These are phyloP conservation scores for Actinemys pallida DNA, from an alignment of 2,113 vertebrate genomes.

Conservation along the genomic window DNA sequence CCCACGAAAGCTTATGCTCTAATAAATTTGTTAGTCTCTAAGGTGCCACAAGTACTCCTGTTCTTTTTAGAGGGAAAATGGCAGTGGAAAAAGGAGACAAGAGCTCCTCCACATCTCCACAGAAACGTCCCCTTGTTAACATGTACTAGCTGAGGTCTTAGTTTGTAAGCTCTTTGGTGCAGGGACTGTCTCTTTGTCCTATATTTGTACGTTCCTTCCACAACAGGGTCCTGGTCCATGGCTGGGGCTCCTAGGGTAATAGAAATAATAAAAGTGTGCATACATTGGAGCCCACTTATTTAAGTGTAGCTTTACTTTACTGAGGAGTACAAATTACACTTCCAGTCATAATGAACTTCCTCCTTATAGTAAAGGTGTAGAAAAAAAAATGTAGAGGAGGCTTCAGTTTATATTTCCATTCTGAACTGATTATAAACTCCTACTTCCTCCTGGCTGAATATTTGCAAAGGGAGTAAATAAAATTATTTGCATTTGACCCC, in stretches of 20 bases:
- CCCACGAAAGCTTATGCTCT: too few species aligned
- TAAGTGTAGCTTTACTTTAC: not conserved
- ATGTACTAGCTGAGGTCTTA: not conserved
- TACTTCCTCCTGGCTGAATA: slow-evolving; percentile 2
- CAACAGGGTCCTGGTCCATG: fast-evolving
- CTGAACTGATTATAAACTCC: slow-evolving; percentile 31
- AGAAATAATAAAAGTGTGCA: not conserved
- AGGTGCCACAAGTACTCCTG: too few species aligned
- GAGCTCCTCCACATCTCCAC: fast-evolving
- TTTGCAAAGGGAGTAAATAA: slow-evolving; percentile 41
- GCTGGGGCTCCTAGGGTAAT: not conserved
- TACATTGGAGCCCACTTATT: fast-evolving
- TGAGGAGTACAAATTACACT: not conserved
- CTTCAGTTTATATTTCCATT: not conserved
- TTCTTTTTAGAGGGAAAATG: not conserved
- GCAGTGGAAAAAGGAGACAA: not conserved
- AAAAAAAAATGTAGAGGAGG: not conserved
- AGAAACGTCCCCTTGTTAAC: not conserved
- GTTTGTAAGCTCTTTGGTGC: not conserved
- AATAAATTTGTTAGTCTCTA: too few species aligned
- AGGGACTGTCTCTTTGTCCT: not conserved
- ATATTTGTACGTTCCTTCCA: not conserved
- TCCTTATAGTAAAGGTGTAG: not conserved
- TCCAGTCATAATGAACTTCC: not conserved
- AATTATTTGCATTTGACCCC: slow-evolving; percentile 33